A percentile compares a stretch with the other conserved stretches of the same genome.
These are phyloP conservation scores for Pseudomyrmex cubaensis DNA, from an alignment of 1,140 invertebrate genomes.

Conservation along the genomic window DNA sequence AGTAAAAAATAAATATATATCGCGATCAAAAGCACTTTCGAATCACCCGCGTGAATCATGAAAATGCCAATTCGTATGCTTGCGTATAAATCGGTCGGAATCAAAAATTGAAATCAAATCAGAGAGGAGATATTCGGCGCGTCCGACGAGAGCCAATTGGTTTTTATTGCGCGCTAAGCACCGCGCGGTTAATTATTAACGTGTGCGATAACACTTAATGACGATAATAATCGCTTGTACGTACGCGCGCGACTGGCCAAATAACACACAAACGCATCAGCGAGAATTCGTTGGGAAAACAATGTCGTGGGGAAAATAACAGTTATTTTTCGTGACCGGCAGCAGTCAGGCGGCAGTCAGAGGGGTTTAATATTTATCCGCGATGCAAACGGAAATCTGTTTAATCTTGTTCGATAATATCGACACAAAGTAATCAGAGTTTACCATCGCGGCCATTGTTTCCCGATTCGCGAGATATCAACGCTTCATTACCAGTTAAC, in stretches of 20 bases:
- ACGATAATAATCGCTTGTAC: no score
- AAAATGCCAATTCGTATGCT: constrained; percentile 32
- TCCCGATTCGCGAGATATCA: constrained; percentile 26
- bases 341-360: no score
- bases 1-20: constrained; percentile 20
- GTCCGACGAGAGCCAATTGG: background rate
- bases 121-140: constrained; percentile 1
- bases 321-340: no score
- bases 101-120: constrained; percentile 36
- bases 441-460: constrained; percentile 8
- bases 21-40: constrained; percentile 21
- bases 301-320: background rate
- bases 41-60: constrained; percentile 13
- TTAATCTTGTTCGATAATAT: constrained; percentile 25
- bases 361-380: background rate
- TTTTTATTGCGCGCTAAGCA: no score
- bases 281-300: no score
- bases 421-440: constrained; percentile 25
- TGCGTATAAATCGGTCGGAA: constrained; percentile 26
- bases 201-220: no score
- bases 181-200: no score
- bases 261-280: no score
- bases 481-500: constrained; percentile 42
- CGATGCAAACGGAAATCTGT: constrained; percentile 31
- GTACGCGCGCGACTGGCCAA: no score